Evolutionary conservation across 2,797 vertebrate genomes (phyloP).

Genomic region (Spondyliosoma cantharus): DNA sequence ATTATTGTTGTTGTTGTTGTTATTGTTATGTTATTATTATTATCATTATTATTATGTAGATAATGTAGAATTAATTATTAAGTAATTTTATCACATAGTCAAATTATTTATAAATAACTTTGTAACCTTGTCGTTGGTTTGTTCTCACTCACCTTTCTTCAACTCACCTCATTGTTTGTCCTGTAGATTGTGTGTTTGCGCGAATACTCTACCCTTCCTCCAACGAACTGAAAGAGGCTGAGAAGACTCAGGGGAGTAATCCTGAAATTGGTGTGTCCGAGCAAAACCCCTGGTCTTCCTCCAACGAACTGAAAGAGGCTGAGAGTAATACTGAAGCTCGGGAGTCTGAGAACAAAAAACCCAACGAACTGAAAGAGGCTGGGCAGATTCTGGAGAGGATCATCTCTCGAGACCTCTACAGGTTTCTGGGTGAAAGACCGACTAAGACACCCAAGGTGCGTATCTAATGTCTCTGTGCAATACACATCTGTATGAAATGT

Average conservation of each 20-base stretch:
- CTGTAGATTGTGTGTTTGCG: conserved; percentile 87
- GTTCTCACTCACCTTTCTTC: background rate
- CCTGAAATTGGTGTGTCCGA: no score
- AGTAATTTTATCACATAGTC: no score
- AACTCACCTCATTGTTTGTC: background rate
- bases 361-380: conserved; percentile 77
- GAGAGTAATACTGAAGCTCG: no score
- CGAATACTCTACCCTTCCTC: conserved; percentile 85
- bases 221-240: conserved; percentile 78
- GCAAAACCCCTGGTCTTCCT: no score
- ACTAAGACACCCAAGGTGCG: conserved; percentile 74
- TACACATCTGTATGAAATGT: background rate
- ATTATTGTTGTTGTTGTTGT: no score
- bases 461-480: background rate
- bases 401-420: conserved; percentile 84
- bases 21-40: no score
- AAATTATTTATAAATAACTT: no score
- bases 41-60: no score
- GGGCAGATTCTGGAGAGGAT: conserved; percentile 84
- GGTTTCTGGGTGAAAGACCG: conserved; percentile 86
- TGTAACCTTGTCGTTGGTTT: no score
- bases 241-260: conserved; percentile 83
- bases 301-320: no score
- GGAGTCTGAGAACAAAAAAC: no score
- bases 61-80: no score